Conservation (phyloP, 2,113 vertebrate genomes). For the Oreochromis spilurus region DNA sequence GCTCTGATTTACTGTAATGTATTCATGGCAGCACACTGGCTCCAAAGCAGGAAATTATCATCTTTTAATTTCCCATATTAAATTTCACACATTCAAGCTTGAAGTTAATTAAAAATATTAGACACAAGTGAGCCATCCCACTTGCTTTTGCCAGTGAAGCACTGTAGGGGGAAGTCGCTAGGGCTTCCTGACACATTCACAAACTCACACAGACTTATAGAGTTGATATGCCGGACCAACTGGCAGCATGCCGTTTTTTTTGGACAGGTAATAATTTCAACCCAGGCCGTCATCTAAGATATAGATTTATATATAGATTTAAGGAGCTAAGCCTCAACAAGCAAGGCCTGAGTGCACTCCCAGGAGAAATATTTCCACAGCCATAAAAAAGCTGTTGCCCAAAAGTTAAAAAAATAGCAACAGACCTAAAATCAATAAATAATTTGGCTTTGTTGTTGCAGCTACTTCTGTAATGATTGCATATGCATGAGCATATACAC, state of each 20-base stretch:
- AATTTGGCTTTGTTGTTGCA: conserved; percentile 29
- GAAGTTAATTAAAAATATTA: conserved; percentile 77
- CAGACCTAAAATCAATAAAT: conserved; percentile 52
- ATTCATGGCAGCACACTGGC: conserved; percentile 60
- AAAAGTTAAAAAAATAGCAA: conserved; percentile 28
- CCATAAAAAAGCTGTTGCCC: conserved; percentile 21
- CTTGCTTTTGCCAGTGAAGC: background rate
- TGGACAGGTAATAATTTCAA: conserved; percentile 46
- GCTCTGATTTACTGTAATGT: conserved; percentile 65
- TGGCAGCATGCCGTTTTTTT: background rate
- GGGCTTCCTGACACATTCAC: background rate
- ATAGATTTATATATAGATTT: conserved; percentile 22
- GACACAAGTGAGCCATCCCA: conserved; percentile 36
- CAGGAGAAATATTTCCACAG: conserved; percentile 41
- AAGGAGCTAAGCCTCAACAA: conserved; percentile 6
- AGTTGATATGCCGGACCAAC: background rate
- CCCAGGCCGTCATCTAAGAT: conserved; percentile 3
- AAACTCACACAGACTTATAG: conserved; percentile 11
- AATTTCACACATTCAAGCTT: conserved; percentile 76
- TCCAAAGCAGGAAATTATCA: conserved; percentile 72
- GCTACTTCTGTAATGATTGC: background rate
- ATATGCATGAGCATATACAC: background rate
- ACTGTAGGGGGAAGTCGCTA: background rate
- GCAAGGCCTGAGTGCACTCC: conserved; percentile 13
- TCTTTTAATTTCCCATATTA: conserved; percentile 77